Conservation (phyloP, 2,797 vertebrate species). For the Nyctalus aviator region DNA sequence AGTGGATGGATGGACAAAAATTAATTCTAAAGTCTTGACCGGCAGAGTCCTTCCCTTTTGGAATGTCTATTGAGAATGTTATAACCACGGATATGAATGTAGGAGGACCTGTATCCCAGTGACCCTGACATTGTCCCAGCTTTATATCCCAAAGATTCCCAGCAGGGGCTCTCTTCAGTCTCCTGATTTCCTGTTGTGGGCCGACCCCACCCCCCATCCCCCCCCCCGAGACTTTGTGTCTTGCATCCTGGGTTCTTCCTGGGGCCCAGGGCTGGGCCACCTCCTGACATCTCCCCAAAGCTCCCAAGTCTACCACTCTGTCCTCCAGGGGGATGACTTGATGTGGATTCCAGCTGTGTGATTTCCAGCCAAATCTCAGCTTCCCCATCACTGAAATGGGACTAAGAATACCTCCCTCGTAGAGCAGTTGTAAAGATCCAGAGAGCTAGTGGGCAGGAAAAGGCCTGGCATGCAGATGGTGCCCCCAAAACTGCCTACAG, state of each 20-base stretch:
- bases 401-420: neutral
- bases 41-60: neutral
- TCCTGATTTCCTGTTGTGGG: neutral
- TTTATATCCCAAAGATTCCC: neutral
- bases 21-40: neutral
- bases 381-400: neutral
- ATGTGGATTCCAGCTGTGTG: neutral
- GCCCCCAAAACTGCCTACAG: conserved; percentile 44
- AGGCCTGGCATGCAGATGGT: neutral
- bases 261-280: neutral
- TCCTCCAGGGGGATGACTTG: neutral
- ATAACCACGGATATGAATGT: neutral
- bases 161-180: neutral
- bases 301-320: neutral
- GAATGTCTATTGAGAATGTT: neutral
- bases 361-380: neutral
- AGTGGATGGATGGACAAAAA: neutral
- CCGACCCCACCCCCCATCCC: too few relatives aligned
- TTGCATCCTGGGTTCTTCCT: neutral
- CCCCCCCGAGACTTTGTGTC: neutral
- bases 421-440: neutral
- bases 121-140: neutral
- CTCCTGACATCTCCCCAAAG: neutral
- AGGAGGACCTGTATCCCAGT: neutral
- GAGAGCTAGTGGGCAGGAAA: neutral